Evolutionary conservation across 2,797 vertebrate species (phyloP).

Genomic region (Mormyrops attenuatus): DNA sequence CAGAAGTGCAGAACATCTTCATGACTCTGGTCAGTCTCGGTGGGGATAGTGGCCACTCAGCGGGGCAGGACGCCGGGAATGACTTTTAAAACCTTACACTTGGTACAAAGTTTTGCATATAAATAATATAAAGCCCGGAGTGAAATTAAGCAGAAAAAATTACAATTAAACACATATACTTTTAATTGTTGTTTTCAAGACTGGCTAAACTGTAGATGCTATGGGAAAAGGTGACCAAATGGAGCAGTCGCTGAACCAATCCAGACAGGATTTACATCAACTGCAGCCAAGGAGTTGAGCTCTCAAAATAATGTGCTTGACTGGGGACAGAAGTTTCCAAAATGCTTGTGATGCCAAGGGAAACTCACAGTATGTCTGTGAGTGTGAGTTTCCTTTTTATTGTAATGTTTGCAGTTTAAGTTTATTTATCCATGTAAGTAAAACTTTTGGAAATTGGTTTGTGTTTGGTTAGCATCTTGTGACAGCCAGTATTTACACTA

Average conservation of each 20-base stretch:
- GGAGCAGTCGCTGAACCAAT: neutral
- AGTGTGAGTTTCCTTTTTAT: neutral
- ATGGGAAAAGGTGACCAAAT: neutral
- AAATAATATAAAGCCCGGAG: neutral
- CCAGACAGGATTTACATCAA: neutral
- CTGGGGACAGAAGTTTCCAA: neutral
- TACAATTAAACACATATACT: neutral
- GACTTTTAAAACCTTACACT: neutral
- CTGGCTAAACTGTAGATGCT: neutral
- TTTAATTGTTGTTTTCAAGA: neutral
- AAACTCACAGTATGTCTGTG: neutral
- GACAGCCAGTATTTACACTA: neutral
- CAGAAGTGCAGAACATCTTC: neutral
- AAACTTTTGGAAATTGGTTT: neutral
- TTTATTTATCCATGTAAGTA: neutral
- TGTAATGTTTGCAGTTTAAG: neutral
- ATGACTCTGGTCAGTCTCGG: neutral
- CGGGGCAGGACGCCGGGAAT: neutral
- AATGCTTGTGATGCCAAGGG: neutral
- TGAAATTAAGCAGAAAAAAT: neutral
- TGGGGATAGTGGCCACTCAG: neutral
- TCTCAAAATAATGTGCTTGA: neutral
- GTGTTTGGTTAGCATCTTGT: neutral
- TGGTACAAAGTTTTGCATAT: neutral
- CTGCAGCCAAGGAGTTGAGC: neutral